A percentile compares a stretch with the other conserved stretches of the same genome.
These are phyloP conservation scores for Dolichallabes microphthalmus DNA, from an alignment of 2,113 vertebrate species.

Conservation along the genomic window DNA sequence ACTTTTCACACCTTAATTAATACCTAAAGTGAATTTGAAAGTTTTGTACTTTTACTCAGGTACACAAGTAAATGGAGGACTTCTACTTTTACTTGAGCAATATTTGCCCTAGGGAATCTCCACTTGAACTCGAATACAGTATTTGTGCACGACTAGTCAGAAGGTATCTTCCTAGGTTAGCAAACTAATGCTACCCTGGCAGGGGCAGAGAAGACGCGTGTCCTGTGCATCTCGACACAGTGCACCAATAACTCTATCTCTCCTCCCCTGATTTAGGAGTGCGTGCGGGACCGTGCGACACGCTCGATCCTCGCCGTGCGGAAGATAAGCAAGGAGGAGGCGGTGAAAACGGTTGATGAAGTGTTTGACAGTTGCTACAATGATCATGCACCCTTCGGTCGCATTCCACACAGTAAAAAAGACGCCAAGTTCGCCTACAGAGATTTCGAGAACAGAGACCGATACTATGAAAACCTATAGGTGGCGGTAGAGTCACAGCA, in stretches of 20 bases:
- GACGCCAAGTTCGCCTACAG: constrained; percentile 83
- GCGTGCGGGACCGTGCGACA: constrained; percentile 84
- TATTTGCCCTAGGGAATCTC: no score
- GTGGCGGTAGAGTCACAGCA: no score
- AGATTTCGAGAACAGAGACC: constrained; percentile 84
- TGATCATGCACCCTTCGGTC: constrained; percentile 89
- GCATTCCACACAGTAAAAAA: constrained; percentile 83
- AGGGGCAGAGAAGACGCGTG: background rate
- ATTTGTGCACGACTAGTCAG: background rate
- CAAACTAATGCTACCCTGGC: background rate
- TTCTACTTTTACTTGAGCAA: no score
- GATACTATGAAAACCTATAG: constrained; percentile 86
- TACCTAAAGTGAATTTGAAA: no score
- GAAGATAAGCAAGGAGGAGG: constrained; percentile 80
- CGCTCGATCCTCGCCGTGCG: constrained; percentile 92
- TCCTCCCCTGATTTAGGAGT: constrained; percentile 70
- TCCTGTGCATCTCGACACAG: background rate
- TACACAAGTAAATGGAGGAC: no score
- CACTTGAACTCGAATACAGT: no score
- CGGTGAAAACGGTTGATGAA: constrained; percentile 85
- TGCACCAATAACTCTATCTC: background rate
- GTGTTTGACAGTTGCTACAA: constrained; percentile 94
- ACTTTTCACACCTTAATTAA: no score
- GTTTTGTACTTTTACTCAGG: no score
- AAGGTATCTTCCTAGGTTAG: background rate